A percentile compares a stretch with the other conserved stretches of the same genome.
phyloP scores from a whole-genome alignment of 2,797 vertebrate genomes.

The Darevskia nairensis region DNA sequence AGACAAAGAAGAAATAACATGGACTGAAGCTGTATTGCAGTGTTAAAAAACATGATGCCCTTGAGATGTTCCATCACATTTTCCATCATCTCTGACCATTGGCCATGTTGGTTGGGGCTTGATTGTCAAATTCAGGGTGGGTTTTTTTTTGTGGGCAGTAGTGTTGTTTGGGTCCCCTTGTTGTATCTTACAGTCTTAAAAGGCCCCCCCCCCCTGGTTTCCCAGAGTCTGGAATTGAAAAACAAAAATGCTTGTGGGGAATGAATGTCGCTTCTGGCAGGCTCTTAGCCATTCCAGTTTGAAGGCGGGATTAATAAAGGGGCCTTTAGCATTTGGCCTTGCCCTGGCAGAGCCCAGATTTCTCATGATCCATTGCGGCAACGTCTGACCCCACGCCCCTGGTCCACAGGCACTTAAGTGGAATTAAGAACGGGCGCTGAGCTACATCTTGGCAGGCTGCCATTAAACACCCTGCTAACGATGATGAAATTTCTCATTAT shows the following conservation, averaged over 20 bases:
- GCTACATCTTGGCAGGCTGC: conserved; percentile 26
- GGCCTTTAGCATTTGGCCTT: too few species aligned
- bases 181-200: background rate
- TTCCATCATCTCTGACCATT: too few species aligned
- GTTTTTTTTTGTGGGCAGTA: too few species aligned
- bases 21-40: too few species aligned
- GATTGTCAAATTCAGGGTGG: too few species aligned
- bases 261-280: background rate
- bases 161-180: background rate
- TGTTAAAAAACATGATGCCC: too few species aligned
- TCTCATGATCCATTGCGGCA: background rate
- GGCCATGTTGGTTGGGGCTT: too few species aligned
- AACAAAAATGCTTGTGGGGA: background rate
- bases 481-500: conserved; percentile 31
- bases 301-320: background rate
- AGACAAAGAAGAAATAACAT: too few species aligned
- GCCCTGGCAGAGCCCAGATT: background rate
- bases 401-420: background rate
- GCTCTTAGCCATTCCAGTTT: background rate
- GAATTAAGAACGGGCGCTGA: background rate
- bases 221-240: background rate
- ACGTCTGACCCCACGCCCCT: background rate
- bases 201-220: background rate
- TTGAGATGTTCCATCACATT: too few species aligned
- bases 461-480: conserved; percentile 50